These are phyloP conservation scores for Paratilapia polleni DNA, from an alignment of 2,113 vertebrate species.

Conservation along the genomic window DNA sequence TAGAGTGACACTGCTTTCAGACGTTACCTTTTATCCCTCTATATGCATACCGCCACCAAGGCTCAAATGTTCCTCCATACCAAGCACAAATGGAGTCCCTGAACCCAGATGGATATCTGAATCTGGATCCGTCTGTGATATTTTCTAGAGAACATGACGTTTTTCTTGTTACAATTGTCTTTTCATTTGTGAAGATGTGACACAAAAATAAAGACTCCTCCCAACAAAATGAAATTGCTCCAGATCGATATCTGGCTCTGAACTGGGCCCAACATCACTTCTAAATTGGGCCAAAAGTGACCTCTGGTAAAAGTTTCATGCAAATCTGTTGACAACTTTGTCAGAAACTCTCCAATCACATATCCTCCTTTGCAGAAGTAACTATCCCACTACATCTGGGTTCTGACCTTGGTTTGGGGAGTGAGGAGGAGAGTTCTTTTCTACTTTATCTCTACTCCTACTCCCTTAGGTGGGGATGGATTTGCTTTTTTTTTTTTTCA, in stretches of 20 bases:
- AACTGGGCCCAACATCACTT: neutral
- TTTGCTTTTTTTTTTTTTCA: neutral
- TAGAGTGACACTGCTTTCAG: neutral
- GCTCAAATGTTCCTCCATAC: neutral
- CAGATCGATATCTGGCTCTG: neutral
- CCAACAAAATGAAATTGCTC: too few species aligned
- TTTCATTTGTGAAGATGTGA: too few species aligned
- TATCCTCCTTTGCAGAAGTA: neutral
- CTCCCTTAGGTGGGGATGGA: neutral
- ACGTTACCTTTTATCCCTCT: too few species aligned
- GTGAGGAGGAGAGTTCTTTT: neutral
- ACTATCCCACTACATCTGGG: too few species aligned
- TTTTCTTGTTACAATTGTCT: too few species aligned
- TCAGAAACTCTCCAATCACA: neutral
- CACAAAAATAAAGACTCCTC: neutral
- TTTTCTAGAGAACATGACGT: too few species aligned
- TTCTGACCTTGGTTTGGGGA: too few species aligned
- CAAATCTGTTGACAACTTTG: neutral
- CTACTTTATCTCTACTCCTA: accelerated
- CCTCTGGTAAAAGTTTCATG: neutral
- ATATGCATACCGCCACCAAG: neutral
- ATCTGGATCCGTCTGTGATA: too few species aligned
- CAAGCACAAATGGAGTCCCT: neutral
- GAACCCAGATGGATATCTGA: too few species aligned
- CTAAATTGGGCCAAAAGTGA: neutral